Base-by-base conservation (phyloP, 2,888 invertebrate species). In the Harmothoe impar region DNA sequence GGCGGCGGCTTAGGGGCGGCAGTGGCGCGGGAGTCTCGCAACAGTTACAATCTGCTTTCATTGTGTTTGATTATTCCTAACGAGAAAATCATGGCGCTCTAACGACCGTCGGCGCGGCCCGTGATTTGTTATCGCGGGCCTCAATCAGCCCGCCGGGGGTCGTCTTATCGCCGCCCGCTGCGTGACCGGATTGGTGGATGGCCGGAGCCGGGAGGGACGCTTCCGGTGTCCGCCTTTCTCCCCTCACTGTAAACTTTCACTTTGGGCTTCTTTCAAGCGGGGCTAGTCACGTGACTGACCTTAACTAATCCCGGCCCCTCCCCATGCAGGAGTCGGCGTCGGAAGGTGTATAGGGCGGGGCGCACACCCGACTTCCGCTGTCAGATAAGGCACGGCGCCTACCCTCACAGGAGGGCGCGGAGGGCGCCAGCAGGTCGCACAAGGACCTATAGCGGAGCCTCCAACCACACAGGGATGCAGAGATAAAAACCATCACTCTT, bases 41-140 rank as follows among this genome's bases (percentile, higher is more conserved):
- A 81, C 81, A 81, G 81, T 81, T 81, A 81, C 81, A 81, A 81
- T 81, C 81, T 81, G 81, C 81, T 81, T 81, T 81, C 81, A 81
- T 81, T 81, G 81, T 81, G 81, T 81, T 81, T 81, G 81, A 81
- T 81, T 81, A 81, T 81, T 81, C 81, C 81, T 81, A 81, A 81
- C 81, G 81, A 81, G 81, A n/a, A 81, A 81, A 81, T 81, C 81
- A 81, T 81, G 81, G 81, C 81, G 81, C 81, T 81, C 81, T 81
- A 81, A 81, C 81, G 81, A 81, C 81, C 35, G 43, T 15, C 81
- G 81, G 25, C 81, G 35, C 43, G 81, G 23, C 1, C 81, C 43
- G 35, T 23, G 81, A 81, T 81, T 81, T 81, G 81, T 81, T 81
- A 81, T 81, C 81, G 81, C 35, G 81, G 5, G 35, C 17, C 35